Percentiles rank a stretch among this genome's conserved stretches.
Conservation (phyloP, 2,888 invertebrate species). For the Nymphalis urticae region DNA sequence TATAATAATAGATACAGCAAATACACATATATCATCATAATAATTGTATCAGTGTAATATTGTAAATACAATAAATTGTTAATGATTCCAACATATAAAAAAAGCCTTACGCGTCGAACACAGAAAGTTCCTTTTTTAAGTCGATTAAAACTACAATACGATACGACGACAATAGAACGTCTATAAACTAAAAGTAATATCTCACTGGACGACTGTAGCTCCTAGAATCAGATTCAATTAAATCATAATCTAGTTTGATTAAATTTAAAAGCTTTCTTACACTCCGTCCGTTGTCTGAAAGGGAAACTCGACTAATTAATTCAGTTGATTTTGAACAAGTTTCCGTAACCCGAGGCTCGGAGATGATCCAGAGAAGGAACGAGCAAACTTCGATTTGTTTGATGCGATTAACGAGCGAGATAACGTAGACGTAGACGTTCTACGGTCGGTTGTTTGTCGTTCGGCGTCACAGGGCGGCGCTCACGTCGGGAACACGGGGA, state of each 20-base stretch:
- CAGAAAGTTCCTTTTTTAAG: too few relatives aligned
- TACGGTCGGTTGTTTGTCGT: background rate
- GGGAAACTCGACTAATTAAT: slow-evolving; percentile 11
- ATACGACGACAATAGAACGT: too few relatives aligned
- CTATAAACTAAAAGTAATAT: too few relatives aligned
- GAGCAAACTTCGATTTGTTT: slow-evolving; percentile 7
- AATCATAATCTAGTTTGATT: slow-evolving; percentile 10
- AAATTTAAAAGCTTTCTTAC: slow-evolving; percentile 12
- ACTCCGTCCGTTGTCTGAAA: slow-evolving; percentile 8
- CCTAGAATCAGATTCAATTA: slow-evolving; percentile 6
- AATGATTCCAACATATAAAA: too few relatives aligned
- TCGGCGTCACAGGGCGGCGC: background rate
- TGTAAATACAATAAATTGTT: too few relatives aligned
- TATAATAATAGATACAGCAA: too few relatives aligned
- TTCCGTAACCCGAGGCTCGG: background rate
- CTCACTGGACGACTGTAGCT: background rate
- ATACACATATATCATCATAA: too few relatives aligned
- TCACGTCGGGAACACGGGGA: too few relatives aligned
- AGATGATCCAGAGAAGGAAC: background rate
- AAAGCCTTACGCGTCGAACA: too few relatives aligned
- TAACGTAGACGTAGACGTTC: background rate
- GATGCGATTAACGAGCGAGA: background rate
- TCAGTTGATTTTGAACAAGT: slow-evolving; percentile 10
- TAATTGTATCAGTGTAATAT: too few relatives aligned
- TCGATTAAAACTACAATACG: too few relatives aligned